These are phyloP conservation scores for Ailurus styani DNA, from an alignment of 2,113 vertebrate genomes.

Conservation along the genomic window DNA sequence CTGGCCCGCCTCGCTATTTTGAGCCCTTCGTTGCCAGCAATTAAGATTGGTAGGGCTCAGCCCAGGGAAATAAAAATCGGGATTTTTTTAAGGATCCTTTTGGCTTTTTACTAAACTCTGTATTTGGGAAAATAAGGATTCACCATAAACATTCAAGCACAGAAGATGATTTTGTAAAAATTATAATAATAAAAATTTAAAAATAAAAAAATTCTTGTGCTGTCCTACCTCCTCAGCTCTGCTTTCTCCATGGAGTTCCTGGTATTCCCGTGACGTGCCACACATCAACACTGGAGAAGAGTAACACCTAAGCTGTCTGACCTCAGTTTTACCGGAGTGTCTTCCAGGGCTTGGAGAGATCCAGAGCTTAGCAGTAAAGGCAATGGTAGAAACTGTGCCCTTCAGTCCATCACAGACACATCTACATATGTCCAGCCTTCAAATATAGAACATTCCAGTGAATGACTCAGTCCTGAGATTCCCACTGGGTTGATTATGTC, in stretches of 20 bases:
- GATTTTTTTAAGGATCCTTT: background rate
- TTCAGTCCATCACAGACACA: background rate
- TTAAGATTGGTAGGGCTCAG: background rate
- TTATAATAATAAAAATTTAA: background rate
- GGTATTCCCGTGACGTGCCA: background rate
- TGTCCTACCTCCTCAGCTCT: background rate
- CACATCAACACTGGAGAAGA: background rate
- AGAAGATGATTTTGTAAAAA: background rate
- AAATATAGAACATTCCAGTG: background rate
- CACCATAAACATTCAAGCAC: background rate
- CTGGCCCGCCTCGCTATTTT: background rate
- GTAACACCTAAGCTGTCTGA: background rate
- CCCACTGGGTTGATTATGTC: background rate
- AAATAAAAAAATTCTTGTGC: background rate
- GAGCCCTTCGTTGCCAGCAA: background rate
- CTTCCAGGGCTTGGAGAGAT: no score
- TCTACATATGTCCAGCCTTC: background rate
- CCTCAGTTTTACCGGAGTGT: background rate
- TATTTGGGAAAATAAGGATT: background rate
- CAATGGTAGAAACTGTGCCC: background rate
- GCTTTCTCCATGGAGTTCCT: rapidly evolving
- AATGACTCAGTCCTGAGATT: background rate
- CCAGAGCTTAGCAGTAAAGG: background rate
- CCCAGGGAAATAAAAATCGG: background rate
- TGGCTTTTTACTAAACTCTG: background rate